phyloP scores from a whole-genome alignment of 2,888 invertebrate genomes.

The Ormyrus labotus region DNA sequence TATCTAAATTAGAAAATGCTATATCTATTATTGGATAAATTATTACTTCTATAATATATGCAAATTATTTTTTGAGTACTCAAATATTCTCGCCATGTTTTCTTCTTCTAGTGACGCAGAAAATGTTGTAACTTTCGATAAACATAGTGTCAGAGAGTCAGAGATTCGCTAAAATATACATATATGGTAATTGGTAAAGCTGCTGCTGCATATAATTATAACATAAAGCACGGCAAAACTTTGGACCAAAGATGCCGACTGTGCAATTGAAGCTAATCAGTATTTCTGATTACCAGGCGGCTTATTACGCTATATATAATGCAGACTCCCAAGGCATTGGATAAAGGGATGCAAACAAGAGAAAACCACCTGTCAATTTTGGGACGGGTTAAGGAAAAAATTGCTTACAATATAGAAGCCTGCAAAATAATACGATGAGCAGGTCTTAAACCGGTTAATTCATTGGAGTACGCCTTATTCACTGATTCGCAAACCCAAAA shows the following conservation, averaged over 20 bases:
- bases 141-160: not conserved
- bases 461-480: slow-evolving; percentile 45
- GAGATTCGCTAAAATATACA: slow-evolving; percentile 9
- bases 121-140: not conserved
- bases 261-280: slow-evolving; percentile 50
- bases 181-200: slow-evolving; percentile 21
- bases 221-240: slow-evolving; percentile 59
- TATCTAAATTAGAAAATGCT: no score
- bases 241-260: slow-evolving; percentile 64
- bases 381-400: slow-evolving; percentile 47
- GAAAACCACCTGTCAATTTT: slow-evolving; percentile 29
- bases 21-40: no score
- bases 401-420: slow-evolving; percentile 27
- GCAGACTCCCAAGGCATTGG: slow-evolving; percentile 57
- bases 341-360: slow-evolving; percentile 4
- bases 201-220: slow-evolving; percentile 30
- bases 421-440: slow-evolving; percentile 35
- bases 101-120: no score
- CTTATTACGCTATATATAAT: slow-evolving; percentile 66
- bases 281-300: slow-evolving; percentile 67
- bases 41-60: no score
- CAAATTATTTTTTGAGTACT: no score
- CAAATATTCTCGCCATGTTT: no score
- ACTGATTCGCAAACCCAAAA: slow-evolving; percentile 4
- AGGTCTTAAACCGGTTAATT: slow-evolving; percentile 61